These are phyloP conservation scores for Limnephilus rhombicus DNA, from an alignment of 2,888 invertebrate genomes.

Conservation along the genomic window DNA sequence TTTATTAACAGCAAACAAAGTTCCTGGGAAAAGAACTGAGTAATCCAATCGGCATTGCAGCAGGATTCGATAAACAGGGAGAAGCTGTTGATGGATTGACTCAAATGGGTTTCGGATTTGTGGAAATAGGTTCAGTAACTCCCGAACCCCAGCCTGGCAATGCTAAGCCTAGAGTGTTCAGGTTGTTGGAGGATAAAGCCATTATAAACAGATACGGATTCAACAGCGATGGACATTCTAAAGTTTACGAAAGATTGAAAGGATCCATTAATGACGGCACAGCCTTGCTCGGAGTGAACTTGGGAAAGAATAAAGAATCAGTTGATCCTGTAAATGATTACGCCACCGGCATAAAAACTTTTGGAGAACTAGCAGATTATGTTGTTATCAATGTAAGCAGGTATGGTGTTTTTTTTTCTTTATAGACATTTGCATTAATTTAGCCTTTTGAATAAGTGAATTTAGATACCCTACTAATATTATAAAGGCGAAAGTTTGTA, in stretches of 20 bases:
- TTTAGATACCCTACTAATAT: too few relatives aligned
- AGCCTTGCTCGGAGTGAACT: constrained; percentile 90
- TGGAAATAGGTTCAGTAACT: constrained; percentile 98
- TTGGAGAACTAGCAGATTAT: constrained; percentile 93
- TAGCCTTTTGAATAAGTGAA: neutral
- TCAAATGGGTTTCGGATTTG: constrained; percentile 94
- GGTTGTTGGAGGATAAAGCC: constrained; percentile 90
- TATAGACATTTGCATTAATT: neutral
- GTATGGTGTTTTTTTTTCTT: constrained; percentile 70
- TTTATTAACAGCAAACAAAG: constrained; percentile 79
- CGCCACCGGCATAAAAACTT: constrained; percentile 88
- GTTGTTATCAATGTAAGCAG: constrained; percentile 97
- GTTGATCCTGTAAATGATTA: constrained; percentile 88
- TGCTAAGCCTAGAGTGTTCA: constrained; percentile 94
- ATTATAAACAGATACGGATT: constrained; percentile 95
- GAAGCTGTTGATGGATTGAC: constrained; percentile 91
- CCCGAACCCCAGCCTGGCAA: constrained; percentile 96
- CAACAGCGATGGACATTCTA: constrained; percentile 95
- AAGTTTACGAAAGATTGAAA: constrained; percentile 80
- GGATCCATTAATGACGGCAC: constrained; percentile 28
- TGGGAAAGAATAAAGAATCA: constrained; percentile 96
- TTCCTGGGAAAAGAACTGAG: constrained; percentile 85
- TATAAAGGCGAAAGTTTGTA: too few relatives aligned
- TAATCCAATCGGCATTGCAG: constrained; percentile 98
- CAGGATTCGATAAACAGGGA: constrained; percentile 98